A percentile compares a stretch with the other conserved stretches of the same genome.
These are phyloP conservation scores for Callyntrura guangdongensis DNA, from an alignment of 2,888 invertebrate genomes.

Conservation along the genomic window DNA sequence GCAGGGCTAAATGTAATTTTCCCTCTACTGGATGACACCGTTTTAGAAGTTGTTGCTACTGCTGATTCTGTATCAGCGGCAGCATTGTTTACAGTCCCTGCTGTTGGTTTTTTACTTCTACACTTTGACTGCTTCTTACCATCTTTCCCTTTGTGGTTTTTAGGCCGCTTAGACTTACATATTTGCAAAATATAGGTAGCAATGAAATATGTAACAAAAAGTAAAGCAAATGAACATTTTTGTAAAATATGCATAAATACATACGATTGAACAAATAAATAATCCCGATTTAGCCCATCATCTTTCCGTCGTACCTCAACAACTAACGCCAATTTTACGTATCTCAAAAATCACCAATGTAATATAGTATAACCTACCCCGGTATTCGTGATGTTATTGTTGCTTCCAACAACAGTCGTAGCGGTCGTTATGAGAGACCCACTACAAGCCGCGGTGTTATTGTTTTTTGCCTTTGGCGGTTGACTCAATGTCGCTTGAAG, in stretches of 20 bases:
- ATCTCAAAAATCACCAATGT: background rate
- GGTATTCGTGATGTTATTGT: slow-evolving; percentile 49
- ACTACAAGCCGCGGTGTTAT: background rate
- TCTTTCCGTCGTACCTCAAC: background rate
- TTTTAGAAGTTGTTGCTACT: background rate
- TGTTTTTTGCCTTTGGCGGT: slow-evolving; percentile 87
- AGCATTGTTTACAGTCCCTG: background rate
- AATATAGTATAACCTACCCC: slow-evolving; percentile 80
- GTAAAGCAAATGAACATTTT: slow-evolving; percentile 42
- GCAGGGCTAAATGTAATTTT: slow-evolving; percentile 80
- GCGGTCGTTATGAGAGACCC: background rate
- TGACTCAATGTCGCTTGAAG: slow-evolving; percentile 94
- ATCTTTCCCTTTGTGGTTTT: slow-evolving; percentile 67
- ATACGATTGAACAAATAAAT: background rate
- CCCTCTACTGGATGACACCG: slow-evolving; percentile 37
- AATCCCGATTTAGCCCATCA: background rate
- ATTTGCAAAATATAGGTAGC: slow-evolving; percentile 11
- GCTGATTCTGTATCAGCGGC: background rate
- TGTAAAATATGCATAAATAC: background rate
- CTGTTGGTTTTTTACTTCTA: slow-evolving; percentile 42
- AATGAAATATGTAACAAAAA: slow-evolving; percentile 45
- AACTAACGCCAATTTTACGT: background rate
- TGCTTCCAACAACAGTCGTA: background rate
- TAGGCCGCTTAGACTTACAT: slow-evolving; percentile 51
- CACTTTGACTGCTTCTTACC: slow-evolving; percentile 45